These are phyloP conservation scores for Goniozus legneri DNA, from an alignment of 1,140 invertebrate genomes.

Conservation along the genomic window DNA sequence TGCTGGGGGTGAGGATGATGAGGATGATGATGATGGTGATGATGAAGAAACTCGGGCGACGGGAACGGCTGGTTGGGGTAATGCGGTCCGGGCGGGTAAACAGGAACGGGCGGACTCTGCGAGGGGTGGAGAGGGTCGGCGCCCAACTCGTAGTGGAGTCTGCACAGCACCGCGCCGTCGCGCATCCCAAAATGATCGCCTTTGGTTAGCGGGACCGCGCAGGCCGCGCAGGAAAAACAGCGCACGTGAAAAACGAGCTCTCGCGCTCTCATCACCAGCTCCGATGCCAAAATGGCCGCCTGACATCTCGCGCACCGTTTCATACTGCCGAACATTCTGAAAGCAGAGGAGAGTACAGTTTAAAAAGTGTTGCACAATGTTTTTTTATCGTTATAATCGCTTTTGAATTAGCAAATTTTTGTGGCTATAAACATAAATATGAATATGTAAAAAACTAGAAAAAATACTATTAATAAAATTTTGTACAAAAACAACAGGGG, in stretches of 20 bases:
- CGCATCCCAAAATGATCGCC: constrained; percentile 93
- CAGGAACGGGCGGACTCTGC: constrained; percentile 58
- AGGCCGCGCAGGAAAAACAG: constrained; percentile 93
- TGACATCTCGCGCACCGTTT: constrained; percentile 85
- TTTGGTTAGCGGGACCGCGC: constrained; percentile 77
- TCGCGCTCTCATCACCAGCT: constrained; percentile 91
- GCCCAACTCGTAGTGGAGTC: constrained; percentile 78
- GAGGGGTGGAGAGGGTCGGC: constrained; percentile 63
- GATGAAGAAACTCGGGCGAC: constrained; percentile 56
- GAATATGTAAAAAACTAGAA: too few relatives aligned
- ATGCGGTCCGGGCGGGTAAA: constrained; percentile 57
- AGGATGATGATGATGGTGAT: constrained; percentile 48
- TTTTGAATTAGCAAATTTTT: too few relatives aligned
- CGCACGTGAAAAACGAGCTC: constrained; percentile 92
- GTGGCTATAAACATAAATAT: too few relatives aligned
- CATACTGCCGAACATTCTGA: constrained; percentile 74
- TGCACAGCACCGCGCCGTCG: constrained; percentile 77
- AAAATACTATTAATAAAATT: too few relatives aligned
- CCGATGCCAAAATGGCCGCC: constrained; percentile 84
- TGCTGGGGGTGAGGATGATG: constrained; percentile 36
- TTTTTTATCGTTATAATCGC: too few relatives aligned
- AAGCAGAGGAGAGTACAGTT: too few relatives aligned
- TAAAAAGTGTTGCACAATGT: too few relatives aligned
- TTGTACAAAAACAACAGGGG: too few relatives aligned
- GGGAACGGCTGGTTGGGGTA: constrained; percentile 54